A percentile compares a stretch with the other conserved stretches of the same genome.
Conservation (phyloP, 2,797 vertebrate species). For the Sparidentex hasta region DNA sequence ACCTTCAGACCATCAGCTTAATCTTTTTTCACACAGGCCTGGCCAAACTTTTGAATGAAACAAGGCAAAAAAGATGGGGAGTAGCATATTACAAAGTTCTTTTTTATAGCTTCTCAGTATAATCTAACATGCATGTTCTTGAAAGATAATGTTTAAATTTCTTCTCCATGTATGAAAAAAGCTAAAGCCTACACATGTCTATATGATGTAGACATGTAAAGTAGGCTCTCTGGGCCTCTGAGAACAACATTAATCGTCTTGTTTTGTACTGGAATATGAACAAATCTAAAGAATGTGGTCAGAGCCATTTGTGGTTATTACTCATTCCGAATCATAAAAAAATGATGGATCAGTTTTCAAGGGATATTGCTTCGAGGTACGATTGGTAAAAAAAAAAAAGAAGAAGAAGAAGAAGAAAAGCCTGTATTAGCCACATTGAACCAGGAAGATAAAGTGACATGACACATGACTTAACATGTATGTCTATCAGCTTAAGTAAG, state of each 20-base stretch:
- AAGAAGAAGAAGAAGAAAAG: neutral
- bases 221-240: neutral
- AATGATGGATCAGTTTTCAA: neutral
- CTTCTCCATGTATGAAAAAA: neutral
- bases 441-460: neutral
- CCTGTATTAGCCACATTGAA: neutral
- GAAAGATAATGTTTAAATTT: neutral
- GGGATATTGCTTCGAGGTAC: neutral
- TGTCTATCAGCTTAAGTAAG: neutral
- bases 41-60: conserved; percentile 16
- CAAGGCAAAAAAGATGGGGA: neutral
- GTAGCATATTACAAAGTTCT: neutral
- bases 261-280: neutral
- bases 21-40: neutral
- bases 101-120: neutral
- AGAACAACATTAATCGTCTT: neutral
- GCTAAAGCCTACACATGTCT: neutral
- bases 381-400: neutral
- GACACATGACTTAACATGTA: neutral
- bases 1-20: conserved; percentile 3
- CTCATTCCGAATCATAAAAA: neutral
- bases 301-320: neutral
- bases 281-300: neutral
- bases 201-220: neutral
- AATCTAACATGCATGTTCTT: neutral